phyloP scores from a whole-genome alignment of 2,888 invertebrate species.

The Zonitis immaculata region DNA sequence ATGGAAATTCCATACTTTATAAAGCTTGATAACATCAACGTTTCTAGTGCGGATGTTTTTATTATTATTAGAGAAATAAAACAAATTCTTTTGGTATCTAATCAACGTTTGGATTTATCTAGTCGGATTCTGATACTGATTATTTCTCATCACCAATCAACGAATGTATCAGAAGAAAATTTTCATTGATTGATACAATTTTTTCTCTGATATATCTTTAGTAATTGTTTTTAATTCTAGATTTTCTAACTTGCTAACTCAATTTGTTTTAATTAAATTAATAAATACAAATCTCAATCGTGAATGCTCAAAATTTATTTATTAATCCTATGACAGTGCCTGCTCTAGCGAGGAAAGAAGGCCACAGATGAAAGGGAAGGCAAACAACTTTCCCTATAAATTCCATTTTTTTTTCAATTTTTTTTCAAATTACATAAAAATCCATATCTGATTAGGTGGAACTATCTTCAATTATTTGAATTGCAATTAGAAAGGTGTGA shows the following conservation, averaged over 20 bases:
- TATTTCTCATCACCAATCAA: not conserved
- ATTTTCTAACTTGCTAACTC: too few relatives aligned
- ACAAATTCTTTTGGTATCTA: not conserved
- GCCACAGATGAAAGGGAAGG: not conserved
- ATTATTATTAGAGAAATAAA: not conserved
- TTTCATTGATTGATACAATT: not conserved
- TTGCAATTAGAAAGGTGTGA: too few relatives aligned
- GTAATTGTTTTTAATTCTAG: not conserved
- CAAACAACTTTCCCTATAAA: not conserved
- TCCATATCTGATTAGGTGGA: too few relatives aligned
- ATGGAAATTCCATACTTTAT: not conserved
- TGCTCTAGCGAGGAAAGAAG: not conserved
- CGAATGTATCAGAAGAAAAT: too few relatives aligned
- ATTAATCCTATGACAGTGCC: not conserved
- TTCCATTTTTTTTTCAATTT: not conserved
- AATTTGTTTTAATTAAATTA: too few relatives aligned
- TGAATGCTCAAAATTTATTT: too few relatives aligned
- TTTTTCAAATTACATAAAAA: too few relatives aligned
- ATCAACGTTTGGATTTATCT: not conserved
- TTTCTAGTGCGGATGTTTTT: not conserved
- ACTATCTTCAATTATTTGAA: too few relatives aligned
- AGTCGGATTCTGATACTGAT: too few relatives aligned
- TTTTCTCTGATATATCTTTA: not conserved
- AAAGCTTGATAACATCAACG: too few relatives aligned
- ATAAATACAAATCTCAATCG: too few relatives aligned